phyloP scores from a whole-genome alignment of 2,797 vertebrate genomes.

The Neosilurus hyrtlii region DNA sequence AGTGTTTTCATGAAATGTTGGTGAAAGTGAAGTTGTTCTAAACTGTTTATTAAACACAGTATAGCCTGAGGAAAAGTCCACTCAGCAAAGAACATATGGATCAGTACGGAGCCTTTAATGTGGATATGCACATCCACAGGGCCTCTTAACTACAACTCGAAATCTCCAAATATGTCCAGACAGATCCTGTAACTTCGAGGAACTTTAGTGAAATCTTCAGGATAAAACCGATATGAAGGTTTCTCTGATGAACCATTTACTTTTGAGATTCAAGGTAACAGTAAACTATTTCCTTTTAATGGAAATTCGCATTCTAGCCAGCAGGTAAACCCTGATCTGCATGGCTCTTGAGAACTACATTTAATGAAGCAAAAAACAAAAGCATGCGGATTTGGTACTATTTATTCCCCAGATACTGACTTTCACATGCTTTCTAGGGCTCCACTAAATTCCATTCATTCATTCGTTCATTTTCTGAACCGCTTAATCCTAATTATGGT shows the following conservation, averaged over 20 bases:
- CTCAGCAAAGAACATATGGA: conserved; percentile 47
- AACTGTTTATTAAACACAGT: conserved; percentile 62
- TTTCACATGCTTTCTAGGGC: conserved; percentile 35
- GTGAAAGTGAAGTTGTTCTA: conserved; percentile 60
- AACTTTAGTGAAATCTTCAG: background rate
- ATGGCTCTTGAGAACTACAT: conserved; percentile 13
- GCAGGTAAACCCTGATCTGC: conserved; percentile 19
- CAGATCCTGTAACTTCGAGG: background rate
- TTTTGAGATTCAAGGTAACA: conserved; percentile 8
- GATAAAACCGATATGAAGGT: background rate
- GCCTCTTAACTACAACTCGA: background rate
- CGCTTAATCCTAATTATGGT: too few species aligned
- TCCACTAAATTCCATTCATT: conserved; percentile 32
- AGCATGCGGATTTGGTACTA: background rate
- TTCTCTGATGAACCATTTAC: background rate
- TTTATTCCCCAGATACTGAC: conserved; percentile 9
- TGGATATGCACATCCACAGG: conserved; percentile 22
- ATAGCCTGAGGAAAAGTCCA: conserved; percentile 48
- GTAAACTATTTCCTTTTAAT: conserved; percentile 11
- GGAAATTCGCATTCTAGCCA: conserved; percentile 45
- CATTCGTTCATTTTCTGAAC: too few species aligned
- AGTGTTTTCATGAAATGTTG: conserved; percentile 57
- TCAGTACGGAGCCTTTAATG: conserved; percentile 24
- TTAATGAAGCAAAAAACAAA: conserved; percentile 42
- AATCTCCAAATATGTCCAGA: conserved; percentile 12